phyloP scores from a whole-genome alignment of 2,797 vertebrate species.

The Sarcoramphus papa region DNA sequence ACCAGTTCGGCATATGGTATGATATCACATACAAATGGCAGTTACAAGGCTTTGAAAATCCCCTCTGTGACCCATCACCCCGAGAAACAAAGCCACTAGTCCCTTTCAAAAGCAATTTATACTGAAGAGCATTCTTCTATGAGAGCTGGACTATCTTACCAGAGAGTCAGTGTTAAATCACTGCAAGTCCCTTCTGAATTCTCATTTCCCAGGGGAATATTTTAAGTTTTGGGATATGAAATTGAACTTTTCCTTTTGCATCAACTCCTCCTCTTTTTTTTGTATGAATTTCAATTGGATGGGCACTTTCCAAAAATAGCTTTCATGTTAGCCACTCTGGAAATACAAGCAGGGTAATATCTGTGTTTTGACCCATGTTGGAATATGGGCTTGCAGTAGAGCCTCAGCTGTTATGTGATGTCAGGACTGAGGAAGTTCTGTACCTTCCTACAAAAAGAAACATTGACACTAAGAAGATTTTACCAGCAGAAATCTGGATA shows the following conservation, averaged over 20 bases:
- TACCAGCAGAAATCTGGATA: background rate
- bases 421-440: background rate
- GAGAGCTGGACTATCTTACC: background rate
- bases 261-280: background rate
- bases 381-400: background rate
- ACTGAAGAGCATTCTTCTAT: background rate
- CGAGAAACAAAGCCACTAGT: background rate
- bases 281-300: background rate
- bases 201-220: background rate
- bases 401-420: background rate
- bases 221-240: background rate
- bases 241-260: background rate
- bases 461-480: background rate
- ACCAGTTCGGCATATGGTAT: background rate
- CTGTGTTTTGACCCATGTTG: background rate
- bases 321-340: background rate
- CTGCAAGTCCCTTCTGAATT: background rate
- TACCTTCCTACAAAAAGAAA: background rate
- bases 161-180: background rate
- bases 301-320: background rate
- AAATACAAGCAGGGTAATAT: background rate
- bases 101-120: background rate
- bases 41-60: background rate
- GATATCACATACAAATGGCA: background rate
- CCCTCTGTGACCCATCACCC: background rate